Evolutionary conservation across 2,888 invertebrate genomes (phyloP).

Genomic region (Catocala fraxini): DNA sequence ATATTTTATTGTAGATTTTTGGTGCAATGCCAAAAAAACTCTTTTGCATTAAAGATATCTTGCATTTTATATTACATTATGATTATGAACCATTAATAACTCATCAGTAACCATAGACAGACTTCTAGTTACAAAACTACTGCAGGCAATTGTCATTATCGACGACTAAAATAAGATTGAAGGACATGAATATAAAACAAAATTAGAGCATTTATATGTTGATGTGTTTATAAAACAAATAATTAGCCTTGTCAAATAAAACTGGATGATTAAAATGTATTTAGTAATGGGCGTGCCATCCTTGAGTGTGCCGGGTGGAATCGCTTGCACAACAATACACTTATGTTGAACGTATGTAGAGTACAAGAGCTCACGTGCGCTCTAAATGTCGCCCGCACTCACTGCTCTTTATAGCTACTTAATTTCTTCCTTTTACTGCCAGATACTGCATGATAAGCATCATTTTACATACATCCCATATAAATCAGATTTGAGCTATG

Average conservation of each 20-base stretch:
- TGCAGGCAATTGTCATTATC: too few relatives aligned
- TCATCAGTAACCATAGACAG: too few relatives aligned
- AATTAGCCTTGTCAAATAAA: slow-evolving; percentile 31
- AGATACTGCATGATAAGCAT: background rate
- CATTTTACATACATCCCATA: background rate
- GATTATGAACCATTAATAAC: too few relatives aligned
- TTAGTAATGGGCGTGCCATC: slow-evolving; percentile 45
- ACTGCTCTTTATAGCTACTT: slow-evolving; percentile 30
- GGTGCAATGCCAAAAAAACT: too few relatives aligned
- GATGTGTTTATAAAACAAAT: slow-evolving; percentile 22
- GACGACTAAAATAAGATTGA: background rate
- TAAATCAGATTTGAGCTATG: background rate
- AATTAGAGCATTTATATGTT: background rate
- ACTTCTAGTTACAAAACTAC: too few relatives aligned
- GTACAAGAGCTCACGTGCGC: slow-evolving; percentile 48
- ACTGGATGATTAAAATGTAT: slow-evolving; percentile 36
- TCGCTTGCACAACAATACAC: slow-evolving; percentile 39
- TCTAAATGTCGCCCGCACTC: slow-evolving; percentile 30
- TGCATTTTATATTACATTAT: too few relatives aligned
- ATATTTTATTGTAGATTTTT: too few relatives aligned
- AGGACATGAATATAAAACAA: background rate
- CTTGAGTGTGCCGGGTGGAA: slow-evolving; percentile 50
- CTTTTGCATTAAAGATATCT: too few relatives aligned
- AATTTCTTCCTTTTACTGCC: slow-evolving; percentile 27
- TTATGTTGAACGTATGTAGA: slow-evolving; percentile 8